phyloP scores from a whole-genome alignment of 1,140 invertebrate genomes.

The Diachasma alloeum region DNA sequence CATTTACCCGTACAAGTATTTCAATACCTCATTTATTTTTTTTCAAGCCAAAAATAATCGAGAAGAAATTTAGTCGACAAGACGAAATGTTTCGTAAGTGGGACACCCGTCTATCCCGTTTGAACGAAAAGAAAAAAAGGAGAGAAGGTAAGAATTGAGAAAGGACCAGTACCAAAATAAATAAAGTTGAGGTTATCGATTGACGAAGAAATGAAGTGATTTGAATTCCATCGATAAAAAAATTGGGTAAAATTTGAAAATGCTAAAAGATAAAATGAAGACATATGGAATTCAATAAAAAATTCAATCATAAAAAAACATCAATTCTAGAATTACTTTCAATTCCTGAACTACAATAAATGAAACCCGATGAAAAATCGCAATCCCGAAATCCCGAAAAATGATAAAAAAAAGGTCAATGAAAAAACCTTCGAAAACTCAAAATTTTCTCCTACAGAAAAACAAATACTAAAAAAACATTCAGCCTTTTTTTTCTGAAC shows the following conservation, averaged over 20 bases:
- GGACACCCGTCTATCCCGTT: constrained; percentile 39
- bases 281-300: background rate
- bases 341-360: too few relatives aligned
- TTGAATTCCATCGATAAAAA: background rate
- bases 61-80: constrained; percentile 10
- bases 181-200: background rate
- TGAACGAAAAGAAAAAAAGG: constrained; percentile 30
- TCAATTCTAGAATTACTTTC: too few relatives aligned
- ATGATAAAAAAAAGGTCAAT: too few relatives aligned
- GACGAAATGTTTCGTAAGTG: constrained; percentile 34
- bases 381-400: too few relatives aligned
- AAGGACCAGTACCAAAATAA: background rate
- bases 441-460: background rate
- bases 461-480: background rate
- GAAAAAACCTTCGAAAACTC: too few relatives aligned
- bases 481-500: background rate
- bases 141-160: background rate
- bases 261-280: background rate
- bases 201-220: background rate
- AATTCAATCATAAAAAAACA: too few relatives aligned
- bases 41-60: background rate
- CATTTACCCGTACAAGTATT: background rate
- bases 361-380: too few relatives aligned
- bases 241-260: background rate
- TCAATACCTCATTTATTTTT: background rate